Evolutionary conservation across 2,888 invertebrate genomes (phyloP).

Genomic region (Parapristionchus giblindavisi): DNA sequence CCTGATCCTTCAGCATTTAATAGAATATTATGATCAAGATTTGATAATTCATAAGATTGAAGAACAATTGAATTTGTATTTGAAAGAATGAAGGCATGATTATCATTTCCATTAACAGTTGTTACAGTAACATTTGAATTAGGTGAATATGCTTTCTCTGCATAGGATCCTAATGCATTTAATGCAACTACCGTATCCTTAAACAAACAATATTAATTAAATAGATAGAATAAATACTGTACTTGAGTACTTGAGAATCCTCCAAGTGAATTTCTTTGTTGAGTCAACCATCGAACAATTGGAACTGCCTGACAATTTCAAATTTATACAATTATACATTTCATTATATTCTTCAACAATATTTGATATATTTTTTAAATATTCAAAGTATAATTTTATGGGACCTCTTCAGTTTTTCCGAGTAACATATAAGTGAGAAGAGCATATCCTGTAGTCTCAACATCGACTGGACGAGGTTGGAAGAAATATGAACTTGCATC

Average conservation of each 20-base stretch:
- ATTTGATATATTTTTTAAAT: too few relatives aligned
- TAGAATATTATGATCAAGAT: constrained; percentile 73
- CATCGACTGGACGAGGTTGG: constrained; percentile 79
- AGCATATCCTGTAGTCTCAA: constrained; percentile 89
- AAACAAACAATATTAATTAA: constrained; percentile 43
- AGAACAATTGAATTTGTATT: constrained; percentile 76
- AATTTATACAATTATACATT: too few relatives aligned
- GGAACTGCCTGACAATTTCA: constrained; percentile 72
- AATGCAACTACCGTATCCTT: constrained; percentile 82
- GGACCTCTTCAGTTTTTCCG: constrained; percentile 68
- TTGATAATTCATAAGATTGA: constrained; percentile 75
- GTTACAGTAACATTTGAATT: constrained; percentile 74
- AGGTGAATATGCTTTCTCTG: constrained; percentile 75
- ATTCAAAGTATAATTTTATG: neutral
- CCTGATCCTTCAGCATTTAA: constrained; percentile 84
- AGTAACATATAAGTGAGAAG: constrained; percentile 78
- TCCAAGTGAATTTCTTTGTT: constrained; percentile 79
- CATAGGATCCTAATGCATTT: constrained; percentile 79
- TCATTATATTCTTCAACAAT: too few relatives aligned
- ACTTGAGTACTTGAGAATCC: constrained; percentile 81
- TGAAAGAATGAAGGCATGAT: constrained; percentile 57
- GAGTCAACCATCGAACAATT: constrained; percentile 80
- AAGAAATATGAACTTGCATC: constrained; percentile 61
- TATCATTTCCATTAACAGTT: constrained; percentile 73
- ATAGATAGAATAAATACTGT: neutral